phyloP scores from a whole-genome alignment of 2,113 vertebrate species.

The Mesocricetus auratus region DNA sequence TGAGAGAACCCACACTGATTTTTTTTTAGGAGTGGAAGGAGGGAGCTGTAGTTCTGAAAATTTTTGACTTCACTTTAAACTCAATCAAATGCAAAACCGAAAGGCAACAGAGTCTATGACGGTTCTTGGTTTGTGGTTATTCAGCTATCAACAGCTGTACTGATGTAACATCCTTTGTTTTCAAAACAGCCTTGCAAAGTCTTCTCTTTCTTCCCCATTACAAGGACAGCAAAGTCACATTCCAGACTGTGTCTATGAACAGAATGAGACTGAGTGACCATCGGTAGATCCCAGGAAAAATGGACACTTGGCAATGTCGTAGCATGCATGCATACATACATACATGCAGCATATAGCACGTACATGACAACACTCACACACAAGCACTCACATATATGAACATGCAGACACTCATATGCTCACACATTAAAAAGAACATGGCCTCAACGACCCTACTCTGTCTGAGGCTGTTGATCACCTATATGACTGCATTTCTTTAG shows the following conservation, averaged over 20 bases:
- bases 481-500: neutral
- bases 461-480: neutral
- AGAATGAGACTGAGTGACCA: neutral
- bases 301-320: neutral
- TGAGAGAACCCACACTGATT: neutral
- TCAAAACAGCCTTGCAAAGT: neutral
- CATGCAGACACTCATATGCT: too few species aligned
- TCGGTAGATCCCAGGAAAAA: neutral
- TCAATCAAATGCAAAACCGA: neutral
- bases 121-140: neutral
- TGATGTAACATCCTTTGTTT: neutral
- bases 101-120: neutral
- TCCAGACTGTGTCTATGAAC: neutral
- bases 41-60: neutral
- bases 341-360: rapidly evolving
- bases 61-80: slow-evolving; percentile 15
- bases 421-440: neutral
- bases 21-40: neutral
- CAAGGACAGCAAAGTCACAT: slow-evolving; percentile 6
- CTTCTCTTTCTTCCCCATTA: neutral
- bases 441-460: neutral
- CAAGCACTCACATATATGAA: neutral
- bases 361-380: neutral
- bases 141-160: neutral
- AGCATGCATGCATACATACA: neutral